These are phyloP conservation scores for Ephydatia muelleri DNA, from an alignment of 37 sponge, comb jelly and placozoan species.

Conservation along the genomic window DNA sequence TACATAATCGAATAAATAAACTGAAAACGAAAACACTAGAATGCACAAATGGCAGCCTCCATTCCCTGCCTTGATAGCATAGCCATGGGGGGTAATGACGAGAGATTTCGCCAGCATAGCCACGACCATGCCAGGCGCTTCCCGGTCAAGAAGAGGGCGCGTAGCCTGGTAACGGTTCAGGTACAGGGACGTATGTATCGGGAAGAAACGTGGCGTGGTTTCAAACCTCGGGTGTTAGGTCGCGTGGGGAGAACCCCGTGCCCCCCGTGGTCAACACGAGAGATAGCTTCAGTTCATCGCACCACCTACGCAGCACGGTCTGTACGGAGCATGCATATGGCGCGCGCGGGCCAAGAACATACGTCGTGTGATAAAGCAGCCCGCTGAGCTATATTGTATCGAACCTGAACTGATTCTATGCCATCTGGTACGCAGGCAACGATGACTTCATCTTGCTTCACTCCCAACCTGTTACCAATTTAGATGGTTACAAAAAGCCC, in stretches of 20 bases:
- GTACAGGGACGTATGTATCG: not conserved
- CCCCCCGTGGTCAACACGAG: constrained; percentile 95
- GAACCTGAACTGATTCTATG: constrained; percentile 51
- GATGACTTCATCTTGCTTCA: constrained; percentile 12
- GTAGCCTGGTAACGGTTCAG: constrained; percentile 62
- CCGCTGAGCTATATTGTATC: not conserved
- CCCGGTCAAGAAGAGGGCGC: constrained; percentile 72
- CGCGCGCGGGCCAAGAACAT: too few species aligned
- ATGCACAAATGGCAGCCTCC: not conserved
- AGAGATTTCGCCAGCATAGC: constrained; percentile 86
- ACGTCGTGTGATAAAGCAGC: not conserved
- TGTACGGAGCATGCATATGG: not conserved
- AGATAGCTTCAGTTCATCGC: constrained; percentile 56
- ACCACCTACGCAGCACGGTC: constrained; percentile 58
- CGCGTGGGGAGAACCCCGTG: constrained; percentile 93
- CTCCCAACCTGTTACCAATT: constrained; percentile 15
- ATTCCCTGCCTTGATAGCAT: constrained; percentile 86
- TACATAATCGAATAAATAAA: too few species aligned
- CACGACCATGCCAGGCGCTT: constrained; percentile 83
- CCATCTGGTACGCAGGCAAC: constrained; percentile 65
- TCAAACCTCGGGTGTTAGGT: constrained; percentile 93
- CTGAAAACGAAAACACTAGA: not conserved
- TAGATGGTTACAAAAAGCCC: not conserved
- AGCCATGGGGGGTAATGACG: constrained; percentile 87
- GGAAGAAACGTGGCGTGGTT: not conserved